These are phyloP conservation scores for Ypsolopha scabrella DNA, from an alignment of 2,888 invertebrate species.

Conservation along the genomic window DNA sequence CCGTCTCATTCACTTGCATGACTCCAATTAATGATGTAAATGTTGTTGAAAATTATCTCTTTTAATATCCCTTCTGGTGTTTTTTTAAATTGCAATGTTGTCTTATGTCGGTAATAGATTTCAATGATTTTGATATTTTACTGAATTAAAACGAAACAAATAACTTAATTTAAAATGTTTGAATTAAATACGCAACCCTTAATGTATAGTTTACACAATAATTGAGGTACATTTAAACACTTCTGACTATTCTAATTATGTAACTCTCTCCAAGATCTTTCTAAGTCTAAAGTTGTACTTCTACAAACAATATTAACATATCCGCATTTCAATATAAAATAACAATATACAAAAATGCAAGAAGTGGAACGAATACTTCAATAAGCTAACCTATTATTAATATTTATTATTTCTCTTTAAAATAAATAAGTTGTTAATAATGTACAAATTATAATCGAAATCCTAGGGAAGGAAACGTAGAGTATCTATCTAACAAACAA, in stretches of 20 bases:
- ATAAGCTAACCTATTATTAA: slow-evolving; percentile 17
- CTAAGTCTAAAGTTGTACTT: slow-evolving; percentile 29
- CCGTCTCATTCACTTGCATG: too few relatives aligned
- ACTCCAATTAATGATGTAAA: not conserved
- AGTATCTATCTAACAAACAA: not conserved
- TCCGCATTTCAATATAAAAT: slow-evolving; percentile 46
- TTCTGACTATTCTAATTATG: slow-evolving; percentile 50
- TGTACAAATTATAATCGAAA: slow-evolving; percentile 48
- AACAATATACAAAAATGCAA: slow-evolving; percentile 67
- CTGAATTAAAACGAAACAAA: not conserved
- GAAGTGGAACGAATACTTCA: slow-evolving; percentile 57
- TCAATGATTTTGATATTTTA: not conserved
- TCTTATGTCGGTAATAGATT: not conserved
- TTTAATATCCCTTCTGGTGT: not conserved
- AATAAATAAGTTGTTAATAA: slow-evolving; percentile 39
- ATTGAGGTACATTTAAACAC: slow-evolving; percentile 66
- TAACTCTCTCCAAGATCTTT: slow-evolving; percentile 6
- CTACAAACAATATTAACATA: slow-evolving; percentile 50
- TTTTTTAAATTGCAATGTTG: not conserved
- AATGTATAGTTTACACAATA: slow-evolving; percentile 45
- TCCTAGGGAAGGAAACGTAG: slow-evolving; percentile 48
- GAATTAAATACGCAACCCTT: slow-evolving; percentile 51
- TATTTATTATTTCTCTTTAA: slow-evolving; percentile 37
- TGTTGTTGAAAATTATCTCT: not conserved
- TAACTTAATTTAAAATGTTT: slow-evolving; percentile 23